phyloP scores from a whole-genome alignment of 2,113 vertebrate species.

The Nothocercus julius region DNA sequence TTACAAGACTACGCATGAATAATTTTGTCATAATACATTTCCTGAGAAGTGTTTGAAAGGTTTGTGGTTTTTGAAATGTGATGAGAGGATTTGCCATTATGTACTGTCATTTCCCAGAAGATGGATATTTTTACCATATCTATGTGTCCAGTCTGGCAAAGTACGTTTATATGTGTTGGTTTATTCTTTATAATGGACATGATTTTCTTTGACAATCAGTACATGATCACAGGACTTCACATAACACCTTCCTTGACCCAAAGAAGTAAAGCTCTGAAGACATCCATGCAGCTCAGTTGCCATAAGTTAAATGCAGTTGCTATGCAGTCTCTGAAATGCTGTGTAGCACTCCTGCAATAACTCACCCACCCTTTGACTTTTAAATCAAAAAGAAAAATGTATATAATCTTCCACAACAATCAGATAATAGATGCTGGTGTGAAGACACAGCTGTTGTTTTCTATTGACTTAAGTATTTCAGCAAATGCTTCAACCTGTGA shows the following conservation, averaged over 20 bases:
- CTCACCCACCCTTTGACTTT: conserved; percentile 12
- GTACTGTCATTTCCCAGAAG: not conserved
- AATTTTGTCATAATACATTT: not conserved
- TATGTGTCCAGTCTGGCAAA: not conserved
- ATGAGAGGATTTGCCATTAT: not conserved
- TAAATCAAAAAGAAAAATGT: conserved; percentile 6
- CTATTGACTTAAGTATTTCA: not conserved
- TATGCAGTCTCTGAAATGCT: conserved; percentile 30
- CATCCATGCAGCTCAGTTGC: not conserved
- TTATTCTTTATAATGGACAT: not conserved
- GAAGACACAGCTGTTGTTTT: not conserved
- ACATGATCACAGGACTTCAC: not conserved
- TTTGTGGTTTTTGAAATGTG: not conserved
- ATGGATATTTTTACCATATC: not conserved
- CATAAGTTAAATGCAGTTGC: conserved; percentile 2
- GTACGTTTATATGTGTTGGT: not conserved
- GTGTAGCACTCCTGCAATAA: not conserved
- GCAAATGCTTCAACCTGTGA: not conserved
- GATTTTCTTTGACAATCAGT: not conserved
- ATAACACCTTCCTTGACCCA: conserved; percentile 15
- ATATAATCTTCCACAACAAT: not conserved
- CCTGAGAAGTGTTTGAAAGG: not conserved
- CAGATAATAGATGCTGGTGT: not conserved
- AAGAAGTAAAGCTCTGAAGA: not conserved
- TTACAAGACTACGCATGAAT: not conserved